Evolutionary conservation across 2,797 vertebrate genomes (phyloP).

Genomic region (Falco peregrinus): DNA sequence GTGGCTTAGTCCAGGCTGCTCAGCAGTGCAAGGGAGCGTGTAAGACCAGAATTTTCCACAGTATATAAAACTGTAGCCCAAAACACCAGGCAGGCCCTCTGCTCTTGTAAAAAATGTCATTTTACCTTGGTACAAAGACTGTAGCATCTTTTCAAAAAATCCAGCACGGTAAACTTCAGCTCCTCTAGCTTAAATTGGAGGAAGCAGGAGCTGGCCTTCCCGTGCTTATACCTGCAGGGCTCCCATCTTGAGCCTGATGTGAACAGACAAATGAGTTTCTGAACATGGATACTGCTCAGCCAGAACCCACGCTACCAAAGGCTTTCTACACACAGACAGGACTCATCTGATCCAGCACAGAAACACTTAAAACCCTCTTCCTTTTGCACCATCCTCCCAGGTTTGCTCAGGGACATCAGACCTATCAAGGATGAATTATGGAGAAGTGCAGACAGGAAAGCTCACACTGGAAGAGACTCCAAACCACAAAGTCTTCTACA

Average conservation of each 20-base stretch:
- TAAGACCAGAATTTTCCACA: no score
- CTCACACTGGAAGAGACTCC: background rate
- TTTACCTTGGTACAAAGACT: background rate
- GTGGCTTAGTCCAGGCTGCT: background rate
- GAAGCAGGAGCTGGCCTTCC: background rate
- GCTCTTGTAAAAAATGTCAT: background rate
- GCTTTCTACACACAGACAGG: background rate
- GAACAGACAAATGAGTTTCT: background rate
- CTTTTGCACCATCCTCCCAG: background rate
- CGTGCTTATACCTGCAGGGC: background rate
- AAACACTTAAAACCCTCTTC: background rate
- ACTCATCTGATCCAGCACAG: background rate
- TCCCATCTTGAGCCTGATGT: background rate
- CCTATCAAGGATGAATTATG: background rate
- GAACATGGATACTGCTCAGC: background rate
- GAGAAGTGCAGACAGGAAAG: background rate
- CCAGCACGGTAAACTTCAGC: background rate
- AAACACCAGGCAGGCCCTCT: background rate
- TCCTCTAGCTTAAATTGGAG: background rate
- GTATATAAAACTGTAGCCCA: background rate
- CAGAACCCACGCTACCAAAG: background rate
- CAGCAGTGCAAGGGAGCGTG: background rate
- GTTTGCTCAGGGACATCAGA: background rate
- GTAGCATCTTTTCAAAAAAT: background rate
- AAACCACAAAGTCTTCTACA: background rate